Conservation (phyloP, 2,888 invertebrate genomes). For the Polia nebulosa region DNA sequence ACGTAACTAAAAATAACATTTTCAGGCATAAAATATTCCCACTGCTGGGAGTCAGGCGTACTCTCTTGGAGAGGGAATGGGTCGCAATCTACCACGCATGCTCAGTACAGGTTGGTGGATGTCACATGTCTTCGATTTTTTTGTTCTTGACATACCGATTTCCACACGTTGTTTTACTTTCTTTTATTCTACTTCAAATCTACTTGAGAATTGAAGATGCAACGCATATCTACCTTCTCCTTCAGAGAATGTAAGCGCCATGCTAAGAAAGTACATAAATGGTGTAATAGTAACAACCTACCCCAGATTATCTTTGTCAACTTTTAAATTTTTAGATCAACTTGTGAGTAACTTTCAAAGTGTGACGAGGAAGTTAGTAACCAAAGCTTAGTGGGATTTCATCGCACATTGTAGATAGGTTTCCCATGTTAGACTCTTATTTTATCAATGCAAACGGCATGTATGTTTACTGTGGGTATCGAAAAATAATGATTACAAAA, state of each 20-base stretch:
- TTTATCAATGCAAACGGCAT: neutral
- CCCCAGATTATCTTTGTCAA: conserved; percentile 3
- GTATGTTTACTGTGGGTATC: neutral
- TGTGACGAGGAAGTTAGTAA: neutral
- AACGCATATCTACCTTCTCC: no score
- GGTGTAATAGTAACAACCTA: neutral
- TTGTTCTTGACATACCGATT: no score
- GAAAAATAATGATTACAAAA: conserved; percentile 38
- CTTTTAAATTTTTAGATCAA: conserved; percentile 39
- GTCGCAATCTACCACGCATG: no score
- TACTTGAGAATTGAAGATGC: no score
- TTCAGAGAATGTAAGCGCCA: neutral
- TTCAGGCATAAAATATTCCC: no score
- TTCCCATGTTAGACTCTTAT: neutral
- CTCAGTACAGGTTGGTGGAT: no score
- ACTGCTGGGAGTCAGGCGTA: no score
- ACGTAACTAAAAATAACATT: no score
- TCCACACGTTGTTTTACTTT: no score
- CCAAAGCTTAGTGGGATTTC: conserved; percentile 5
- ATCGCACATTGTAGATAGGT: neutral
- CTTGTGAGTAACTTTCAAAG: conserved; percentile 32
- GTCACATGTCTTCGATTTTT: no score
- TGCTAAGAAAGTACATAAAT: neutral
- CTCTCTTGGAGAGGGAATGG: no score
- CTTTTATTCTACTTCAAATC: no score